Percentiles rank a stretch among this genome's conserved stretches.
These are phyloP conservation scores for Okamejei kenojei DNA, from an alignment of 2,797 vertebrate species.

Conservation along the genomic window DNA sequence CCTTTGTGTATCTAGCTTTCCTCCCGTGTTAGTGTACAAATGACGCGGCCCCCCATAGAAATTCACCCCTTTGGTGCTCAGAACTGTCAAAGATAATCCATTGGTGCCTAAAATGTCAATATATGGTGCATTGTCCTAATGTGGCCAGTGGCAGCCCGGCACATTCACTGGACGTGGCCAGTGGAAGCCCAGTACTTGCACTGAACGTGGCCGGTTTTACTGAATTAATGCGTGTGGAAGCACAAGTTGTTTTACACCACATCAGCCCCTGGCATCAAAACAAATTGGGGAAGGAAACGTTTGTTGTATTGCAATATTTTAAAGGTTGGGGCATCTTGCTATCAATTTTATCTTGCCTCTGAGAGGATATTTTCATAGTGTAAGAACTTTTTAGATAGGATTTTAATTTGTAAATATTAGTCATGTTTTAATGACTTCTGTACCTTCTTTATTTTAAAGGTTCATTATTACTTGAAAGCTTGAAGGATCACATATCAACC, in stretches of 20 bases:
- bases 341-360: neutral
- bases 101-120: too few species aligned
- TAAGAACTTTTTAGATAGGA: neutral
- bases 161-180: too few species aligned
- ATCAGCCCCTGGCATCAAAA: neutral
- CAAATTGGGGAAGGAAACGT: neutral
- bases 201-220: neutral
- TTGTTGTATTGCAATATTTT: neutral
- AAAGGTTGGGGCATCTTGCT: neutral
- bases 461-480: conserved; percentile 89
- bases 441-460: conserved; percentile 55
- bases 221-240: neutral
- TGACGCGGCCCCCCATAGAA: neutral
- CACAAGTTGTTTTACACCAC: neutral
- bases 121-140: too few species aligned
- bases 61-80: neutral
- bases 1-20: neutral
- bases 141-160: too few species aligned
- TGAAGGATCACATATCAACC: conserved; percentile 95
- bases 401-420: neutral
- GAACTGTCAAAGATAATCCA: too few species aligned
- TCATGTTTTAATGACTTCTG: neutral
- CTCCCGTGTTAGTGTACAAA: neutral
- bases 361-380: neutral
- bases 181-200: too few species aligned